Conservation (phyloP, 2,888 invertebrate genomes). For the Drosophila fungiperda region DNA sequence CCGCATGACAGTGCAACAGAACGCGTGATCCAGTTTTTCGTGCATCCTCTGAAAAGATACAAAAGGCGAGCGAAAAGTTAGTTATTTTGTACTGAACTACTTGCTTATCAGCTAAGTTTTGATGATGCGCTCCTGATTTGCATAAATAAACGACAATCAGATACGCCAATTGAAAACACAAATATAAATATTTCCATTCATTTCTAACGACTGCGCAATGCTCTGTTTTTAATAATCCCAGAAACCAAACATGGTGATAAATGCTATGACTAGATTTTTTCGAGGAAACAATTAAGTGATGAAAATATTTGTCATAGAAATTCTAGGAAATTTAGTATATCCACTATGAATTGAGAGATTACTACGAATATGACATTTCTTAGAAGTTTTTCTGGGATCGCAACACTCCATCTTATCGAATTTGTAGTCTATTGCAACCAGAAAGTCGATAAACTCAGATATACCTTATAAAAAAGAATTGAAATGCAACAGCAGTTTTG, state of each 20-base stretch:
- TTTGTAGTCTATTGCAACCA: neutral
- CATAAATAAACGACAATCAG: conserved; percentile 57
- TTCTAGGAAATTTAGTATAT: neutral
- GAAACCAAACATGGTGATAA: neutral
- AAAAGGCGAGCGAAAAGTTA: conserved; percentile 7
- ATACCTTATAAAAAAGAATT: conserved; percentile 16
- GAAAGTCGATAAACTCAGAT: neutral
- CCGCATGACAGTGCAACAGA: conserved; percentile 97
- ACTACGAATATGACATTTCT: neutral
- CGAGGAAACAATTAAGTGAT: no score
- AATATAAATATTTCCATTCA: neutral
- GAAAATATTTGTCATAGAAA: neutral
- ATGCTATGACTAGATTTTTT: no score
- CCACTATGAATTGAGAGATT: neutral
- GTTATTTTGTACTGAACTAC: conserved; percentile 12
- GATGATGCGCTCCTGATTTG: conserved; percentile 26
- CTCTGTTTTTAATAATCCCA: neutral
- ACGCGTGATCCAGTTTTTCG: conserved; percentile 87
- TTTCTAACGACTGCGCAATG: neutral
- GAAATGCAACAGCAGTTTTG: conserved; percentile 47
- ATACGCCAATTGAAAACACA: conserved; percentile 23
- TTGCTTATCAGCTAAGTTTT: conserved; percentile 40
- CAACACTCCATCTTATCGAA: neutral
- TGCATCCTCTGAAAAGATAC: conserved; percentile 84
- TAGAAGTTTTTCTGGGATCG: neutral